Conservation (phyloP, 2,888 invertebrate genomes). For the Cylindroiulus punctatus region DNA sequence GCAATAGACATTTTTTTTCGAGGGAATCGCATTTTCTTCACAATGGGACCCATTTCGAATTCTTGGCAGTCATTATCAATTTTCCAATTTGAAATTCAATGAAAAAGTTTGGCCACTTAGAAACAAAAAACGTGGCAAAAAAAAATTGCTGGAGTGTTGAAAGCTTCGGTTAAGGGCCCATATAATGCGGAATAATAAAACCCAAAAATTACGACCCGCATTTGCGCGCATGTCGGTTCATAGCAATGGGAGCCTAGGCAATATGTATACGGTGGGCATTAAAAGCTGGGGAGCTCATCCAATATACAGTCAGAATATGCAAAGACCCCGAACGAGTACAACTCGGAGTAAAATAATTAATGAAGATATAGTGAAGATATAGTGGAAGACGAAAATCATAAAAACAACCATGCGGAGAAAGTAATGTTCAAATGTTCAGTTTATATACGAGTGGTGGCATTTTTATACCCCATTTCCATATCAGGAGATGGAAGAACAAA, state of each 20-base stretch:
- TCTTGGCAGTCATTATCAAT: conserved; percentile 46
- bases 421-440: conserved; percentile 52
- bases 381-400: conserved; percentile 52
- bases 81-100: conserved; percentile 15
- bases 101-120: conserved; percentile 30
- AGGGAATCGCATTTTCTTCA: neutral
- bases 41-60: neutral
- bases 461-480: conserved; percentile 53
- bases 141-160: conserved; percentile 25
- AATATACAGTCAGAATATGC: conserved; percentile 40
- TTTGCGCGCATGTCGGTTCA: conserved; percentile 8
- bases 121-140: conserved; percentile 28
- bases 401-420: conserved; percentile 53
- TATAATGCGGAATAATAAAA: conserved; percentile 47
- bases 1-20: neutral
- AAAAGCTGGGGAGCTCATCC: conserved; percentile 43
- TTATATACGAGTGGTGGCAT: conserved; percentile 53
- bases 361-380: conserved; percentile 53
- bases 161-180: conserved; percentile 47
- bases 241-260: conserved; percentile 19
- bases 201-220: conserved; percentile 36
- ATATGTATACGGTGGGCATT: conserved; percentile 35
- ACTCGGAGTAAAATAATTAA: conserved; percentile 50
- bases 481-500: conserved; percentile 50
- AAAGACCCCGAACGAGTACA: conserved; percentile 32